Percentiles rank a stretch among this genome's conserved stretches.
Conservation (phyloP, 1,140 invertebrate genomes). For the Caenorhabditis tropicalis region DNA sequence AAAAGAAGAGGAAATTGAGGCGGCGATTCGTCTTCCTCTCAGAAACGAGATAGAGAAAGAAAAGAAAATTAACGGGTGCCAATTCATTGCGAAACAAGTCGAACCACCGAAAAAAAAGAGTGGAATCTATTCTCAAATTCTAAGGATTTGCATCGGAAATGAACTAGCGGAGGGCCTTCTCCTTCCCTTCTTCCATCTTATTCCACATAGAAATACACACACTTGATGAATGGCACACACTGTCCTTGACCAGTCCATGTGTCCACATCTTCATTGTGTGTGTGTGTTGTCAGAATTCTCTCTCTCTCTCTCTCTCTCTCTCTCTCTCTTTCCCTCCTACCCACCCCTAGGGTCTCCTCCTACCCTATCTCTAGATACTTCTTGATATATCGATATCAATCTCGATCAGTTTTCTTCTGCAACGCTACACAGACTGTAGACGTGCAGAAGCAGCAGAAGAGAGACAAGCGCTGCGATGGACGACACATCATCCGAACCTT, state of each 20-base stretch:
- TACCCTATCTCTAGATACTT: too few species aligned
- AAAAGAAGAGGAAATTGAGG: background rate
- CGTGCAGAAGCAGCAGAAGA: background rate
- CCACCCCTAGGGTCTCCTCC: background rate
- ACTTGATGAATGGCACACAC: slow-evolving; percentile 17
- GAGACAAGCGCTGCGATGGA: too few species aligned
- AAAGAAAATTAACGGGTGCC: slow-evolving; percentile 1
- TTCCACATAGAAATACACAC: background rate
- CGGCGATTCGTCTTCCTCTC: background rate
- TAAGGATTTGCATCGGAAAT: background rate
- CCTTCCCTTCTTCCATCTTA: too few species aligned
- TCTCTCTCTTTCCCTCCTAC: background rate
- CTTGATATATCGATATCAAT: background rate
- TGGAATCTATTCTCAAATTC: background rate
- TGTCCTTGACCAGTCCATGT: slow-evolving; percentile 7
- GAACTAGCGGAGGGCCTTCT: too few species aligned
- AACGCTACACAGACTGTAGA: background rate
- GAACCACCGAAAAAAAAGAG: background rate
- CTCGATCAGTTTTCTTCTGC: background rate
- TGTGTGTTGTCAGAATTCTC: too few species aligned
- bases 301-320: background rate
- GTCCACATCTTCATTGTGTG: too few species aligned
- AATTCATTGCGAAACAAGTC: background rate
- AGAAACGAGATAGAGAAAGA: background rate
- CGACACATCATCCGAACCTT: too few species aligned